These are phyloP conservation scores for Latrodectus geometricus DNA, from an alignment of 1,140 invertebrate genomes.

Conservation along the genomic window DNA sequence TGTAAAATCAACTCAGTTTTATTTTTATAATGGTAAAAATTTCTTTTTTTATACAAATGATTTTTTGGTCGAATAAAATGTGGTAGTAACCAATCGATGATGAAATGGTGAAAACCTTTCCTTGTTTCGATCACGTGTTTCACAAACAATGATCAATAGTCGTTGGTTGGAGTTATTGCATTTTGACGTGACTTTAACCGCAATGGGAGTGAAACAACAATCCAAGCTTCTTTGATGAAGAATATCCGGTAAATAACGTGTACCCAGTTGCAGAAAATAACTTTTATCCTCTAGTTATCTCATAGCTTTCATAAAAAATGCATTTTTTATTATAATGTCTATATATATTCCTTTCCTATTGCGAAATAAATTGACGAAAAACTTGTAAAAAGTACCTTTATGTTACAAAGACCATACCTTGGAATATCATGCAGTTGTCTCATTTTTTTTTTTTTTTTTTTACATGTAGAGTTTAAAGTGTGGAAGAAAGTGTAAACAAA, in stretches of 20 bases:
- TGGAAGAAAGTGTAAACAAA: too few species aligned
- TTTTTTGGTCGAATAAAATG: conserved; percentile 41
- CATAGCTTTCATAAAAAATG: conserved; percentile 1
- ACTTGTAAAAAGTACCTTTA: too few species aligned
- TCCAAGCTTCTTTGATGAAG: conserved; percentile 52
- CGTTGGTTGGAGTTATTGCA: conserved; percentile 59
- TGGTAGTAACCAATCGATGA: conserved; percentile 44
- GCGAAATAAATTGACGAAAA: too few species aligned
- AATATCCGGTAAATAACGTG: conserved; percentile 56
- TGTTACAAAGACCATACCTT: too few species aligned
- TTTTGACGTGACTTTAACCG: conserved; percentile 60
- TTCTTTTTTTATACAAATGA: background rate
- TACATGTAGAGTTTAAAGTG: too few species aligned
- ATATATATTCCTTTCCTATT: too few species aligned
- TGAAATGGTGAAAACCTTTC: conserved; percentile 48
- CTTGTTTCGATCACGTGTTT: conserved; percentile 59
- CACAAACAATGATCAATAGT: conserved; percentile 60
- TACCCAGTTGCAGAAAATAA: conserved; percentile 40
- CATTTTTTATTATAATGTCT: background rate
- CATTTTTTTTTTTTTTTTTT: too few species aligned
- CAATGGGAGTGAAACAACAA: conserved; percentile 56
- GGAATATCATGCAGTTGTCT: too few species aligned
- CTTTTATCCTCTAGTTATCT: conserved; percentile 35
- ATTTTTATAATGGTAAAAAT: background rate
- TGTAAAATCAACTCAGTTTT: background rate